Conservation (phyloP, 2,797 vertebrate genomes). For the Galaxias olidus region DNA sequence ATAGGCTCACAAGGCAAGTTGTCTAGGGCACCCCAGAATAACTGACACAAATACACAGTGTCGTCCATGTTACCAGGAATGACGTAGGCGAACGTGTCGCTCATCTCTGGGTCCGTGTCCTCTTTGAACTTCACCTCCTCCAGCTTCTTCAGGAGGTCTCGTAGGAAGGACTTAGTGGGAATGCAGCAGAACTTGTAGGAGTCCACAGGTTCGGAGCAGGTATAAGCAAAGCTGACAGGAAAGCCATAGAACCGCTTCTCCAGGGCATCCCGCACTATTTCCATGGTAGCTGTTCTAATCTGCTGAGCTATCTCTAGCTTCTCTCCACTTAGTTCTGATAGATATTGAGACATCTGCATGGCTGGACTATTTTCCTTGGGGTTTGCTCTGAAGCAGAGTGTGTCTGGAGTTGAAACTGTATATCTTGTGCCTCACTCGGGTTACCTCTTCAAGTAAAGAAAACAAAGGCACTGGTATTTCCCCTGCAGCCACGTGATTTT, state of each 20-base stretch:
- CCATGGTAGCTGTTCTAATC: neutral
- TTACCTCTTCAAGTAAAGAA: too few species aligned
- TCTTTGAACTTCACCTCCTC: slow-evolving; percentile 10
- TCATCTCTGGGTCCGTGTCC: slow-evolving; percentile 1
- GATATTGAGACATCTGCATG: neutral
- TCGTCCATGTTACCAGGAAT: neutral
- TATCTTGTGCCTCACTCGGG: too few species aligned
- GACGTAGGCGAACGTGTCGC: slow-evolving; percentile 14
- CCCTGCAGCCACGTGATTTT: too few species aligned
- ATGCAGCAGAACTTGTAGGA: slow-evolving; percentile 31
- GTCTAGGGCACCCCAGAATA: slow-evolving; percentile 14
- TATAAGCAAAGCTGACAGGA: slow-evolving; percentile 25
- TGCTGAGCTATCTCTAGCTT: slow-evolving; percentile 3
- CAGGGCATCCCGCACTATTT: slow-evolving; percentile 31
- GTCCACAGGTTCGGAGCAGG: slow-evolving; percentile 15
- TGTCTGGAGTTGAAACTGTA: neutral
- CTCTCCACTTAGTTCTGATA: slow-evolving; percentile 2
- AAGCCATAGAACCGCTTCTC: slow-evolving; percentile 13
- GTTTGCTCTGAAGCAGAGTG: neutral
- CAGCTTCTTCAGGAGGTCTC: slow-evolving; percentile 7
- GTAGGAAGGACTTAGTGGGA: slow-evolving; percentile 10
- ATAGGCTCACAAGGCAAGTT: too few species aligned
- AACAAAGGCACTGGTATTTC: too few species aligned
- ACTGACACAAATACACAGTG: slow-evolving; percentile 17
- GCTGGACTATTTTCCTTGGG: too few species aligned